These are phyloP conservation scores for Cheilosia vernalis DNA, from an alignment of 2,888 invertebrate species.

Conservation along the genomic window DNA sequence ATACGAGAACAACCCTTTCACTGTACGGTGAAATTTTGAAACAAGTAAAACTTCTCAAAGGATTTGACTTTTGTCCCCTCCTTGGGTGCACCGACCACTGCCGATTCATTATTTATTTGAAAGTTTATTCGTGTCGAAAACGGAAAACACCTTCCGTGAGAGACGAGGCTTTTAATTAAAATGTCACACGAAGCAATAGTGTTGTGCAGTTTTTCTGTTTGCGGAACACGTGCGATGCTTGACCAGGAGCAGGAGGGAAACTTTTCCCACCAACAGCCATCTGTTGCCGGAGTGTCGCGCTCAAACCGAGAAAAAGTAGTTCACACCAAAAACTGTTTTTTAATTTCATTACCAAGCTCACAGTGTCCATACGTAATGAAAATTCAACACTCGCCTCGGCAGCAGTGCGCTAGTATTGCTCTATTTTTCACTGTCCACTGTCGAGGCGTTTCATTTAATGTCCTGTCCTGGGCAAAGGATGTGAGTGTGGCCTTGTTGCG, in stretches of 20 bases:
- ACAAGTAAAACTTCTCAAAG: slow-evolving; percentile 15
- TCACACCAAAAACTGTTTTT: slow-evolving; percentile 70
- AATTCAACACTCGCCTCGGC: slow-evolving; percentile 14
- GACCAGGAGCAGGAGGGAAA: slow-evolving; percentile 46
- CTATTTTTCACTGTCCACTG: background rate
- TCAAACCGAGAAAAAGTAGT: slow-evolving; percentile 47
- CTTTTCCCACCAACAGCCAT: slow-evolving; percentile 46
- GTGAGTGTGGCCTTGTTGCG: slow-evolving; percentile 40
- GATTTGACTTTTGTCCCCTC: slow-evolving; percentile 36
- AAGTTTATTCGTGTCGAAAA: slow-evolving; percentile 8
- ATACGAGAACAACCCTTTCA: background rate
- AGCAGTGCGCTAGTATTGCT: background rate
- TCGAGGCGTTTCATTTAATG: slow-evolving; percentile 1
- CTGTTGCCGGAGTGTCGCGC: slow-evolving; percentile 50
- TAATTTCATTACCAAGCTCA: slow-evolving; percentile 72
- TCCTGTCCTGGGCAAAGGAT: slow-evolving; percentile 33
- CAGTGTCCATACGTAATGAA: slow-evolving; percentile 70
- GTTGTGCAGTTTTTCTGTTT: slow-evolving; percentile 55
- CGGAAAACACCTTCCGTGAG: slow-evolving; percentile 14
- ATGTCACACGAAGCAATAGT: slow-evolving; percentile 48
- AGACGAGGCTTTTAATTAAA: slow-evolving; percentile 59
- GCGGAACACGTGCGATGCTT: slow-evolving; percentile 61
- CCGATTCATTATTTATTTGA: slow-evolving; percentile 37
- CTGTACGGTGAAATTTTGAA: background rate
- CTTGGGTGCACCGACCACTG: background rate